Base-by-base conservation (phyloP, 1,140 invertebrate species). In the Kradibia gibbosae region DNA sequence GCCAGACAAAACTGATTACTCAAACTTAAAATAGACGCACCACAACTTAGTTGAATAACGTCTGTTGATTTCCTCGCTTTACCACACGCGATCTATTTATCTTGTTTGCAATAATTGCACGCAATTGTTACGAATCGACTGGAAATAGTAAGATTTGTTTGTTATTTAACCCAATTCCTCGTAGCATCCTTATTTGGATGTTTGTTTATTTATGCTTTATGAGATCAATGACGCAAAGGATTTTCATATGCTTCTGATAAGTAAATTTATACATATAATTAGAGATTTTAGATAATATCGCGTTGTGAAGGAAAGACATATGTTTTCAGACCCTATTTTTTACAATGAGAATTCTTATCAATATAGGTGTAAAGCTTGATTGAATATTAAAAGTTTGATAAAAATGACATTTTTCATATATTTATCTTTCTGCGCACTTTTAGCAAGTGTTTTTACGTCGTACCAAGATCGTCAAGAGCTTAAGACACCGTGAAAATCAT, bases 61-160 rank as follows among this genome's bases (percentile, higher is more conserved):
- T 65, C 60, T 36, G n/a, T 65, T 65, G 15, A 34, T 65, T 65
- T 65, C 60, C 60, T 65, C 31, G 10, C 17, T 34, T 36, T 36
- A 65, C 60, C 60, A 65, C 60, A 36, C 60, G 60, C 60, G 17
- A 36, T 36, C 11, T 65, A 36, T 65, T 65, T 65, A 65, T 65
- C 60, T 65, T 20, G 11, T 65, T 34, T 10, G 0, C 31, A 31
- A 60, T 60, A 36, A 36, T 15, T 36, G 17, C 22, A 34, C 31
- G 31, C n/a, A 34, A 65, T 65, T 34, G 13, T 17, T 20, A 25
- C 3, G 34, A 11, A 57, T 4, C 4, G 17, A 36, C 15, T 65
- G 31, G 1, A 65, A 36, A 36, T 36, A 4, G n/a, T 65, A 36
- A 15, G 36, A 36, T 36, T 3, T 36, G 20, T 36, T 36, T 10